Evolutionary conservation across 2,113 vertebrate genomes (phyloP).

Genomic region (Xyliphius kryptos): DNA sequence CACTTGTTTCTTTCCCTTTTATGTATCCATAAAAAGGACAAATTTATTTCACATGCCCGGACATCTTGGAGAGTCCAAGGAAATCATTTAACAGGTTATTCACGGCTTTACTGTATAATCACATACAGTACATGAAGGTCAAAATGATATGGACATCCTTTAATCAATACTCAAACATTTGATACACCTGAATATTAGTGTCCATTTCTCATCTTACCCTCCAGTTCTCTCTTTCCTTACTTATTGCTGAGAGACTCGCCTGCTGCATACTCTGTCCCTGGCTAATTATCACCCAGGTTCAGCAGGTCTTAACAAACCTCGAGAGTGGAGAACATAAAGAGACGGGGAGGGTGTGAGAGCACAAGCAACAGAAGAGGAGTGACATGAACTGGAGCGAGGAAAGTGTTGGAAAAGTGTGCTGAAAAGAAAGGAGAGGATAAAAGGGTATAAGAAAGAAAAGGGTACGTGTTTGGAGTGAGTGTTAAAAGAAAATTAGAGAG

Average conservation of each 20-base stretch:
- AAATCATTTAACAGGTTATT: too few species aligned
- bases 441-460: too few species aligned
- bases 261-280: constrained; percentile 43
- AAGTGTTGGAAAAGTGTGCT: too few species aligned
- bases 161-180: not conserved
- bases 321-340: constrained; percentile 36
- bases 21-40: too few species aligned
- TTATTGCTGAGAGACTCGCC: constrained; percentile 36
- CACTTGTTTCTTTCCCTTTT: too few species aligned
- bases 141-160: not conserved
- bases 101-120: too few species aligned
- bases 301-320: constrained; percentile 44
- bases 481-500: too few species aligned
- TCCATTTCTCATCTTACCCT: constrained; percentile 3
- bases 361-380: constrained; percentile 10
- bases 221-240: constrained; percentile 12
- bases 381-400: constrained; percentile 6
- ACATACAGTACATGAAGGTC: too few species aligned
- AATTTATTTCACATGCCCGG: too few species aligned
- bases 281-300: constrained; percentile 51
- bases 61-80: too few species aligned
- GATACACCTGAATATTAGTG: not conserved
- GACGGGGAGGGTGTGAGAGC: constrained; percentile 6
- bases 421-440: too few species aligned
- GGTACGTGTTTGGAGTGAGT: too few species aligned